Evolutionary conservation across 2,797 vertebrate species (phyloP).

Genomic region (Lacerta agilis): DNA sequence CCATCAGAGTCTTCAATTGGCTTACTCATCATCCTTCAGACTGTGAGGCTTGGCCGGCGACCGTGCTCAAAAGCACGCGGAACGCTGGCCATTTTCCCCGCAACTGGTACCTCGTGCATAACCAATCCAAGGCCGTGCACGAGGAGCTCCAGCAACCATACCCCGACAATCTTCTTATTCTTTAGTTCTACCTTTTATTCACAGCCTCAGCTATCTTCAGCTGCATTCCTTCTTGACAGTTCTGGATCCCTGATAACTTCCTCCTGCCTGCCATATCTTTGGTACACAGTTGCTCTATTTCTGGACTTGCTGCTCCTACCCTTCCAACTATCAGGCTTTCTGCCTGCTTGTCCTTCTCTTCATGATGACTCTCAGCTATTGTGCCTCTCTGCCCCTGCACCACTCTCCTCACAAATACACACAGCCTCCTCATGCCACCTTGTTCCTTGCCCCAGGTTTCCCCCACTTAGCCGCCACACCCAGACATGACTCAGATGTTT

Average conservation of each 20-base stretch:
- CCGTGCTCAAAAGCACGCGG: too few species aligned
- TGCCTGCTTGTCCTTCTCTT: not conserved
- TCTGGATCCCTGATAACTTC: not conserved
- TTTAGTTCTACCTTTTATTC: not conserved
- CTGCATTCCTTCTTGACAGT: not conserved
- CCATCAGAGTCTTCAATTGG: too few species aligned
- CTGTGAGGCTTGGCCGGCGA: too few species aligned
- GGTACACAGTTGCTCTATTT: not conserved
- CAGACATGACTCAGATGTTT: not conserved
- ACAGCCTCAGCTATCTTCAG: not conserved
- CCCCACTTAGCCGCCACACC: not conserved
- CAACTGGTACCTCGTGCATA: too few species aligned
- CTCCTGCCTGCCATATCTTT: not conserved
- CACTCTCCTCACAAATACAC: not conserved
- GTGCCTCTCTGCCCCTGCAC: not conserved
- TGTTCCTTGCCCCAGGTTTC: not conserved
- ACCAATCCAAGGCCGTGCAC: too few species aligned
- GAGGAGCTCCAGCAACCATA: too few species aligned
- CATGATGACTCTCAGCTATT: too few species aligned
- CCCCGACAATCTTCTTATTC: too few species aligned
- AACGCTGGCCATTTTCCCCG: too few species aligned
- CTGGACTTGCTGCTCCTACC: not conserved
- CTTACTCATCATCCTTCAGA: too few species aligned
- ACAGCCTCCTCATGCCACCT: not conserved
- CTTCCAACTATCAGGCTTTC: not conserved